These are phyloP conservation scores for Zelostemma sp. DNA, from an alignment of 1,140 invertebrate genomes.

Conservation along the genomic window DNA sequence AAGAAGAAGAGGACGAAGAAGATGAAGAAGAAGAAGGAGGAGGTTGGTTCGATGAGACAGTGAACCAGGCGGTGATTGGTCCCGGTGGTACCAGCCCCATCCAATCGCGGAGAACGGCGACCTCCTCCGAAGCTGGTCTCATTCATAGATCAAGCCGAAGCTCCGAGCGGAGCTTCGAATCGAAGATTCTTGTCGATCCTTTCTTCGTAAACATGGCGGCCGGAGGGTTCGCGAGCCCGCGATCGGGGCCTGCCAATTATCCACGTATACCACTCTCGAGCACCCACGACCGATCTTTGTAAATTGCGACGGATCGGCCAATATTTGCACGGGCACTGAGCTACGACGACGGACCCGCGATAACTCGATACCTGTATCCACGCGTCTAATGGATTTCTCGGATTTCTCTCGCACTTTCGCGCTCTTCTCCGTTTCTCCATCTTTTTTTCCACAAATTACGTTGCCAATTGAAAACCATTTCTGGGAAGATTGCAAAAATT, in stretches of 20 bases:
- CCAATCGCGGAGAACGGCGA: slow-evolving; percentile 54
- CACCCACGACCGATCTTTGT: slow-evolving; percentile 1
- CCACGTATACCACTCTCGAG: slow-evolving; percentile 14
- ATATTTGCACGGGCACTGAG: background rate
- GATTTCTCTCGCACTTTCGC: slow-evolving; percentile 3
- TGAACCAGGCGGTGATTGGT: slow-evolving; percentile 54
- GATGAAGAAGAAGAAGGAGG: slow-evolving; percentile 27
- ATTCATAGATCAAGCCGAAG: slow-evolving; percentile 57
- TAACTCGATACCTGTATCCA: background rate
- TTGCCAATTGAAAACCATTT: too few species aligned
- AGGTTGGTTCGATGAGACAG: slow-evolving; percentile 45
- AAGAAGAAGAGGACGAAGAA: slow-evolving; percentile 10
- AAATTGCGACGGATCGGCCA: background rate
- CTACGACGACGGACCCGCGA: background rate
- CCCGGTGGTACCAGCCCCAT: slow-evolving; percentile 46
- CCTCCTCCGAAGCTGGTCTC: slow-evolving; percentile 55
- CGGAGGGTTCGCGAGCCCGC: slow-evolving; percentile 34
- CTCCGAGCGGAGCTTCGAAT: slow-evolving; percentile 47
- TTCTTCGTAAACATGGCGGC: slow-evolving; percentile 20
- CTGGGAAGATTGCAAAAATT: too few species aligned
- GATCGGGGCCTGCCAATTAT: slow-evolving; percentile 48
- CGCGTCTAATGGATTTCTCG: slow-evolving; percentile 1
- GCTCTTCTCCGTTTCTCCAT: background rate
- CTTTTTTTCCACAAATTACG: too few species aligned
- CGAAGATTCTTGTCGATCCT: slow-evolving; percentile 55